Conservation (phyloP, 2,797 vertebrate genomes). For the Paedocypris micromegethes region DNA sequence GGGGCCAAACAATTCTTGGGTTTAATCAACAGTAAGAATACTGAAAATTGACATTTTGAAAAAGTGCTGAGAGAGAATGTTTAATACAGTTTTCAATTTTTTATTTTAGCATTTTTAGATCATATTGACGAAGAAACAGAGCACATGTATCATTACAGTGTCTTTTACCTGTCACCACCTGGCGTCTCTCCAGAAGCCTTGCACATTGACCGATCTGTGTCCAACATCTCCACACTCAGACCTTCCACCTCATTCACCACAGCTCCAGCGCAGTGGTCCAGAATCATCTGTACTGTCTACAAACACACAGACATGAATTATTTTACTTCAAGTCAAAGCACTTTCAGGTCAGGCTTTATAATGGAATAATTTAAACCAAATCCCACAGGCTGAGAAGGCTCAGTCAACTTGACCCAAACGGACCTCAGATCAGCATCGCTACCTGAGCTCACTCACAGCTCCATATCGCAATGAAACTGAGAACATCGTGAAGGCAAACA, state of each 20-base stretch:
- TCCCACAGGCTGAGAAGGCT: conserved; percentile 10
- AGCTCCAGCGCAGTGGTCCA: conserved; percentile 76
- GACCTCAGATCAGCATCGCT: neutral
- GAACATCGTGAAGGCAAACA: conserved; percentile 2
- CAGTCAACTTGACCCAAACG: neutral
- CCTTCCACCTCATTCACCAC: conserved; percentile 59
- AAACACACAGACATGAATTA: conserved; percentile 20
- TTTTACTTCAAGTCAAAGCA: neutral
- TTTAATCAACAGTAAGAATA: too few relatives aligned
- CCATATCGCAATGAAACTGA: conserved; percentile 7
- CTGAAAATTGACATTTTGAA: too few relatives aligned
- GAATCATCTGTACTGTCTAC: conserved; percentile 78
- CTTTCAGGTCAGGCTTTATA: conserved; percentile 11
- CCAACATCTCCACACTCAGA: conserved; percentile 50
- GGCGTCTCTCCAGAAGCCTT: conserved; percentile 73
- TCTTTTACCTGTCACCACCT: conserved; percentile 70
- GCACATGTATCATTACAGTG: neutral
- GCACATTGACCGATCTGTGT: conserved; percentile 69
- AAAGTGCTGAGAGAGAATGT: too few relatives aligned
- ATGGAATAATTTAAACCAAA: conserved; percentile 23
- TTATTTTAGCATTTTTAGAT: too few relatives aligned
- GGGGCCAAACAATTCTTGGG: too few relatives aligned
- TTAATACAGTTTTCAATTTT: too few relatives aligned
- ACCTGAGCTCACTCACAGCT: conserved; percentile 13
- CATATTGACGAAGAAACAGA: too few relatives aligned